Conservation (phyloP, 2,888 invertebrate genomes). For the Drosophila siamana region DNA sequence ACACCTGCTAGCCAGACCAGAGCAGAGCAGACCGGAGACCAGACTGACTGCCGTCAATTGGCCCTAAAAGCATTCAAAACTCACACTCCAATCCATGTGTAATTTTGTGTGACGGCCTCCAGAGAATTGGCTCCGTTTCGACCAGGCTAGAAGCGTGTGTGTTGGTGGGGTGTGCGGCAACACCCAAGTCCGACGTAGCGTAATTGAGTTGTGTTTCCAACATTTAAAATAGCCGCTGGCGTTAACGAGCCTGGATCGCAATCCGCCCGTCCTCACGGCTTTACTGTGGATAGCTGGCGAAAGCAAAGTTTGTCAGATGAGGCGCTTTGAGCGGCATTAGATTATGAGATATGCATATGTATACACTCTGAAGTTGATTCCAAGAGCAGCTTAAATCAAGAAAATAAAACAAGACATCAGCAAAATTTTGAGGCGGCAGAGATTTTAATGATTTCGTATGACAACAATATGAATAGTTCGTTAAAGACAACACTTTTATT, state of each 20-base stretch:
- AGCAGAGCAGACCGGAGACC: neutral
- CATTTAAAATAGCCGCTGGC: constrained; percentile 74
- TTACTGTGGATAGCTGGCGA: constrained; percentile 12
- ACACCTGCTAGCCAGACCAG: constrained; percentile 61
- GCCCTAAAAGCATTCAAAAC: constrained; percentile 32
- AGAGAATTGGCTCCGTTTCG: constrained; percentile 23
- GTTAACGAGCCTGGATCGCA: constrained; percentile 55
- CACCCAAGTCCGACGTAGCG: constrained; percentile 32
- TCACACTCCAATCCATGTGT: constrained; percentile 39
- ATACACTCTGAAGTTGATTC: neutral
- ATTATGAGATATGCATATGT: constrained; percentile 2
- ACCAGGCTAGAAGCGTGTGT: neutral
- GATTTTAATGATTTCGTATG: neutral
- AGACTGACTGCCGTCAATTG: constrained; percentile 65
- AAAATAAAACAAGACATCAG: neutral
- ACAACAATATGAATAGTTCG: too few relatives aligned
- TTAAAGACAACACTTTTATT: too few relatives aligned
- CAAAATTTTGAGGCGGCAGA: too few relatives aligned
- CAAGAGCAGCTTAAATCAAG: neutral
- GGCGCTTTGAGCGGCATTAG: neutral
- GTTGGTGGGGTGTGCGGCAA: neutral
- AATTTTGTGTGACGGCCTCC: constrained; percentile 42
- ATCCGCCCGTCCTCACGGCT: constrained; percentile 16
- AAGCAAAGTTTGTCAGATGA: constrained; percentile 20
- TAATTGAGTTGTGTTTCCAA: constrained; percentile 79